These are phyloP conservation scores for Caenorhabditis wallacei DNA, from an alignment of 2,888 invertebrate genomes.

Conservation along the genomic window DNA sequence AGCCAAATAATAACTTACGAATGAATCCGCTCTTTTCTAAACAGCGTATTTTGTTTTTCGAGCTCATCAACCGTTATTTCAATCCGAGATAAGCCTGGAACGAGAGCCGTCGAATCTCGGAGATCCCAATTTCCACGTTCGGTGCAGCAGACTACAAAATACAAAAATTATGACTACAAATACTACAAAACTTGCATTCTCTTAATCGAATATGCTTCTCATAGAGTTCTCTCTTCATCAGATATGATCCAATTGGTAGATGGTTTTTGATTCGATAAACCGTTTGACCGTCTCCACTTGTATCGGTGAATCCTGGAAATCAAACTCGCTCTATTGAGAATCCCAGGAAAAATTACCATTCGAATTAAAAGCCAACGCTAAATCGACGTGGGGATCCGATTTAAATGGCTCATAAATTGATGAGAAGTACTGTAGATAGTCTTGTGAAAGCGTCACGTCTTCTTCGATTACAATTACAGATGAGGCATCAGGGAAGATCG, in stretches of 20 bases:
- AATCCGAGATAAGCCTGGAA: slow-evolving; percentile 57
- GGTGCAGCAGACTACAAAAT: slow-evolving; percentile 48
- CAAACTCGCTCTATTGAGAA: background rate
- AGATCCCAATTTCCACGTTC: slow-evolving; percentile 62
- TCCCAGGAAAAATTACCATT: slow-evolving; percentile 58
- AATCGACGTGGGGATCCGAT: slow-evolving; percentile 53
- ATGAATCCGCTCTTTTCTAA: slow-evolving; percentile 15
- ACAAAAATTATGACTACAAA: background rate
- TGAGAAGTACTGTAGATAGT: slow-evolving; percentile 71
- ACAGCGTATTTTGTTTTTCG: slow-evolving; percentile 43
- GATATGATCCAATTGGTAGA: slow-evolving; percentile 68
- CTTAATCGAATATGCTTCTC: slow-evolving; percentile 56
- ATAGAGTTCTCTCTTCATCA: slow-evolving; percentile 66
- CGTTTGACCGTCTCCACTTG: slow-evolving; percentile 53
- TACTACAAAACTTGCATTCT: slow-evolving; percentile 44
- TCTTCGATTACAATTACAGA: slow-evolving; percentile 72
- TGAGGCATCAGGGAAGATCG: slow-evolving; percentile 70
- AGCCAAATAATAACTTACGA: slow-evolving; percentile 17
- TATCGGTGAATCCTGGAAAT: slow-evolving; percentile 63
- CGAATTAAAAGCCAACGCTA: slow-evolving; percentile 71
- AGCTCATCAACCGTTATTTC: slow-evolving; percentile 37
- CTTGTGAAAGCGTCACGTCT: slow-evolving; percentile 67
- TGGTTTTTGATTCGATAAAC: slow-evolving; percentile 69
- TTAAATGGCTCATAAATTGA: slow-evolving; percentile 60
- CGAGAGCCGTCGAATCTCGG: slow-evolving; percentile 23